A percentile compares a stretch with the other conserved stretches of the same genome.
Evolutionary conservation across 2,888 invertebrate species (phyloP).

Genomic region (Ecdyonurus torrentis): DNA sequence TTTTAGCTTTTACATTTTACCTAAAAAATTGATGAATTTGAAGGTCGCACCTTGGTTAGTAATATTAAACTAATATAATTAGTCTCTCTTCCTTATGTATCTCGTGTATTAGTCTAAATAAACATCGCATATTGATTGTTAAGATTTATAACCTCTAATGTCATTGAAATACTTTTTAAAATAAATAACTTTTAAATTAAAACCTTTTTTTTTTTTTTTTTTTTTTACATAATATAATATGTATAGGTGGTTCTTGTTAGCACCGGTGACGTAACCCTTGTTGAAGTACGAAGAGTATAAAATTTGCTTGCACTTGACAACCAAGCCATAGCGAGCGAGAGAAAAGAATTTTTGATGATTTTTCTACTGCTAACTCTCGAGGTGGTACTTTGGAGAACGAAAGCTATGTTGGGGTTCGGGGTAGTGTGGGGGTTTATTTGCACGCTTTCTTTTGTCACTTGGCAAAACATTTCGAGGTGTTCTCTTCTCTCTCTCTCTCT

Average conservation of each 20-base stretch:
- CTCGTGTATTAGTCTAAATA: too few relatives aligned
- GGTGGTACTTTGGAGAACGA: background rate
- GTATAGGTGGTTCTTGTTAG: background rate
- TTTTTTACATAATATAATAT: background rate
- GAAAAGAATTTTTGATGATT: background rate
- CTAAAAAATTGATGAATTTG: too few relatives aligned
- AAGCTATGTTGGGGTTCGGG: background rate
- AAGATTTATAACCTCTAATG: too few relatives aligned
- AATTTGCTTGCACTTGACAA: background rate
- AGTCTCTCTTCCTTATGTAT: too few relatives aligned
- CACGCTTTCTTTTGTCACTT: background rate
- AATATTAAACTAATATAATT: too few relatives aligned
- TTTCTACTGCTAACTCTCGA: background rate
- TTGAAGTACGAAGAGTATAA: background rate
- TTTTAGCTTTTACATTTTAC: too few relatives aligned
- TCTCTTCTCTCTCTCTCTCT: background rate
- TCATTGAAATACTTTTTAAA: too few relatives aligned
- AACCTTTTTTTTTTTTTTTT: too few relatives aligned
- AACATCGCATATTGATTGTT: too few relatives aligned
- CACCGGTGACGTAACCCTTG: background rate
- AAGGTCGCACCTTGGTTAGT: too few relatives aligned
- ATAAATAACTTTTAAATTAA: too few relatives aligned
- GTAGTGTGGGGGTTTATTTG: background rate
- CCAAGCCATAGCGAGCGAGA: background rate
- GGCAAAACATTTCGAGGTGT: background rate